Base-by-base conservation (phyloP, 2,888 invertebrate genomes). In the Xanthorhoe spadicearia region DNA sequence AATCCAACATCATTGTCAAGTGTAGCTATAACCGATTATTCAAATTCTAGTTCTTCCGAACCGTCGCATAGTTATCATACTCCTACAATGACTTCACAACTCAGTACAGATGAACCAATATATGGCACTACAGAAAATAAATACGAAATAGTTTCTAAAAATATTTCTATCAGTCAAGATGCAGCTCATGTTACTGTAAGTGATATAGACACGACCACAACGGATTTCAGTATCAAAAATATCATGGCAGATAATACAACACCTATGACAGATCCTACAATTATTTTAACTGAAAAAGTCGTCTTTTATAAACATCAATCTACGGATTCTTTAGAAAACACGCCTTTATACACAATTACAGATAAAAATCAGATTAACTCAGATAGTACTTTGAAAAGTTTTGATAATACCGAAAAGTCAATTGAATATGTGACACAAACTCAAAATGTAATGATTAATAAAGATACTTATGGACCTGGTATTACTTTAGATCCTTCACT, bases 51-150 rank as follows among this genome's bases (percentile, higher is more conserved):
- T n/a, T 23, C n/a, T 18, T 18, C 53, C 48, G 48, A 54, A 19
- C 13, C 35, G 48, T 19, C 48, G 35, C 18, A 49, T 35, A 18
- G 38, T 13, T 13, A 43, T 13, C 38, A 43, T 43, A 43, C 38
- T 43, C 13, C 10, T 43, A 43, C 13, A 13, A 43, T 32, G 13
- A 35, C 19, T 48, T 38, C 61, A 54, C 38, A 18, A 6, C 15
- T 55, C 28, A 59, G 23, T 43, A 28, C 49, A 18, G 43, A 46
- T 28, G 35, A 35, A 10, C 15, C 23, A 2, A 61, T 38, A 38
- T 52, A 15, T 28, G 56, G 52, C 52, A 43, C 5, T 17, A 13
- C 57, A 4, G 10, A 48, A 32, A 57, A 7, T 32, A 49, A 57
- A 18, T 13, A 57, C 48, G 48, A 17, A 19, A 55, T 56, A 19